Conservation (phyloP, 2,113 vertebrate genomes). For the Rhea pennata region DNA sequence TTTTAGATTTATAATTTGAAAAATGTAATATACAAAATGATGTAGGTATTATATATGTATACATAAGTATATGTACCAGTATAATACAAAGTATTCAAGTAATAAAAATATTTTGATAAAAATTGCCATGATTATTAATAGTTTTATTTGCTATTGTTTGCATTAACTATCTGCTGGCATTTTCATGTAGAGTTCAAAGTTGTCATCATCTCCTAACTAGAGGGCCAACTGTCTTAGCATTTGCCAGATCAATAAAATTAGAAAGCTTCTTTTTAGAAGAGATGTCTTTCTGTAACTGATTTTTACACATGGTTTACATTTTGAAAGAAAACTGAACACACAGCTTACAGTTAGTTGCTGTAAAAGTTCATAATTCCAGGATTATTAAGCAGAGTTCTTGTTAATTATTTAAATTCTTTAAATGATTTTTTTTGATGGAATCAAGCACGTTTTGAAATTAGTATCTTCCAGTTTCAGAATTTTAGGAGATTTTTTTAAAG, state of each 20-base stretch:
- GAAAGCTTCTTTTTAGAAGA: slow-evolving; percentile 48
- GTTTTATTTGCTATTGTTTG: background rate
- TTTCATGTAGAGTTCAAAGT: background rate
- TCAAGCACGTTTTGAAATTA: background rate
- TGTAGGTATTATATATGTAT: background rate
- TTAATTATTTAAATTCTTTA: slow-evolving; percentile 1
- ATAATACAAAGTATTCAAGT: background rate
- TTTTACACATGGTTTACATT: background rate
- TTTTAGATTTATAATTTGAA: background rate
- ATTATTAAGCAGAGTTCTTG: background rate
- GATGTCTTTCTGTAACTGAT: background rate
- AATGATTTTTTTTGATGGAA: background rate
- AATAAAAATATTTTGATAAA: background rate
- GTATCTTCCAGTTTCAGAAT: background rate
- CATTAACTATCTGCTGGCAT: background rate
- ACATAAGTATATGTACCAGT: background rate
- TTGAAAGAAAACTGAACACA: background rate
- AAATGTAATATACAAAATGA: background rate
- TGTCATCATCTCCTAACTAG: slow-evolving; percentile 37
- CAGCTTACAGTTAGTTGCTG: background rate
- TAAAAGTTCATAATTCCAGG: background rate
- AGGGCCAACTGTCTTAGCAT: slow-evolving; percentile 59
- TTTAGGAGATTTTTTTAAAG: background rate
- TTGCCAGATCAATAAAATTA: slow-evolving; percentile 58
- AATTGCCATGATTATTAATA: background rate